phyloP scores from a whole-genome alignment of 2,888 invertebrate genomes.

The Synanthedon tipuliformis region DNA sequence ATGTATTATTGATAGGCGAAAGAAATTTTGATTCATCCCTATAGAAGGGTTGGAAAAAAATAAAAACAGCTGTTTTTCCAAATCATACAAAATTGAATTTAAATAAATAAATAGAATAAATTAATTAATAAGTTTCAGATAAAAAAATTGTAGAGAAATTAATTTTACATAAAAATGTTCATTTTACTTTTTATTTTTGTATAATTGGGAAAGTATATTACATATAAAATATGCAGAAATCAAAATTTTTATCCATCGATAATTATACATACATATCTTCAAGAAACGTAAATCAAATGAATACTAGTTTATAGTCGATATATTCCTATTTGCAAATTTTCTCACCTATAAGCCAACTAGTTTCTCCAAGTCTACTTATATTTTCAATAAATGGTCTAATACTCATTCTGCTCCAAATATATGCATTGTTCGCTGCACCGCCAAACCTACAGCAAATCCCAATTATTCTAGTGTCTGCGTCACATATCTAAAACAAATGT shows the following conservation, averaged over 20 bases:
- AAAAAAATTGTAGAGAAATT: too few species aligned
- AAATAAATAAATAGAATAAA: too few species aligned
- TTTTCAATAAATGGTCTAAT: slow-evolving; percentile 28
- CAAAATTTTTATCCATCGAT: too few species aligned
- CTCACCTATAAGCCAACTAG: slow-evolving; percentile 37
- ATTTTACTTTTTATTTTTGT: not conserved
- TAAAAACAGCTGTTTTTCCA: too few species aligned
- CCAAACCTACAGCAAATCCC: slow-evolving; percentile 42
- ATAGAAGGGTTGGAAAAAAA: too few species aligned
- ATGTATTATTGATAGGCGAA: too few species aligned
- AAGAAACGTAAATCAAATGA: not conserved
- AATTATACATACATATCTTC: not conserved
- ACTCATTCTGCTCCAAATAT: slow-evolving; percentile 41
- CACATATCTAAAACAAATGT: slow-evolving; percentile 27
- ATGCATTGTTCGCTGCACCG: slow-evolving; percentile 26
- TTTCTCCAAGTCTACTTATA: slow-evolving; percentile 32
- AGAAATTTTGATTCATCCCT: too few species aligned
- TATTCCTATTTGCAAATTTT: not conserved
- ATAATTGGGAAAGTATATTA: too few species aligned
- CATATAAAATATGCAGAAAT: too few species aligned
- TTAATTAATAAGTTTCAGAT: too few species aligned
- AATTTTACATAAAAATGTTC: too few species aligned
- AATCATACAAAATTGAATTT: too few species aligned
- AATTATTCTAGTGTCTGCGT: slow-evolving; percentile 36
- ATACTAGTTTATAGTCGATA: not conserved